Percentiles rank a stretch among this genome's conserved stretches.
phyloP scores from a whole-genome alignment of 2,797 vertebrate species.

The Ctenopoma kingsleyae region DNA sequence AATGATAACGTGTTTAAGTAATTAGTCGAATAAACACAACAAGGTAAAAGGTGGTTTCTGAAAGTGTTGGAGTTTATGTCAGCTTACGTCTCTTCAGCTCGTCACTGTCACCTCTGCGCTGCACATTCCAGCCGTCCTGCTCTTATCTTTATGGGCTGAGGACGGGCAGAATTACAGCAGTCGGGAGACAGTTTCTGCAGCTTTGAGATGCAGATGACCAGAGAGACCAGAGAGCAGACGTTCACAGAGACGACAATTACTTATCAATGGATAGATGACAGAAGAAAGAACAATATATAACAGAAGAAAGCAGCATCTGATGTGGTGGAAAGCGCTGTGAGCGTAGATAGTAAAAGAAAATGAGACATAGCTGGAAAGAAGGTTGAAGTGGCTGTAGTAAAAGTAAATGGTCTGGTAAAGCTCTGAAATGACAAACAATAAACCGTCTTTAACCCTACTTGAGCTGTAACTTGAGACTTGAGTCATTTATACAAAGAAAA shows the following conservation, averaged over 20 bases:
- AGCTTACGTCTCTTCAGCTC: slow-evolving; percentile 51
- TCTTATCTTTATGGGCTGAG: slow-evolving; percentile 83
- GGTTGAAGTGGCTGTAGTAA: slow-evolving; percentile 42
- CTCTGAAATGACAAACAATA: slow-evolving; percentile 42
- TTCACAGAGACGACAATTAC: slow-evolving; percentile 46
- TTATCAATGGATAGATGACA: slow-evolving; percentile 48
- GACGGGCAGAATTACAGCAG: slow-evolving; percentile 68
- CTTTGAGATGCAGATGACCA: slow-evolving; percentile 52
- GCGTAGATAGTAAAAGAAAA: slow-evolving; percentile 28
- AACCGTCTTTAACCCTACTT: slow-evolving; percentile 14
- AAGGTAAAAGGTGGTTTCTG: background rate
- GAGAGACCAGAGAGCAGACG: slow-evolving; percentile 44
- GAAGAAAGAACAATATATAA: slow-evolving; percentile 22
- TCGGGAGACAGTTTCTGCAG: slow-evolving; percentile 52
- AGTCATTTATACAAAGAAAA: background rate
- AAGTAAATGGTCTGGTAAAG: slow-evolving; percentile 61
- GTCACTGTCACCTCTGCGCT: slow-evolving; percentile 65
- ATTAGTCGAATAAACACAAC: slow-evolving; percentile 9
- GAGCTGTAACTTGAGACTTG: background rate
- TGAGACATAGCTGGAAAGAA: background rate
- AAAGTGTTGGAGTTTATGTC: slow-evolving; percentile 45
- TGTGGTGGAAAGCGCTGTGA: background rate
- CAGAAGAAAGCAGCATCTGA: slow-evolving; percentile 17
- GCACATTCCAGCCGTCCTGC: slow-evolving; percentile 72
- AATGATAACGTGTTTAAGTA: background rate